phyloP scores from a whole-genome alignment of 2,797 vertebrate species.

The Phoebastria nigripes region DNA sequence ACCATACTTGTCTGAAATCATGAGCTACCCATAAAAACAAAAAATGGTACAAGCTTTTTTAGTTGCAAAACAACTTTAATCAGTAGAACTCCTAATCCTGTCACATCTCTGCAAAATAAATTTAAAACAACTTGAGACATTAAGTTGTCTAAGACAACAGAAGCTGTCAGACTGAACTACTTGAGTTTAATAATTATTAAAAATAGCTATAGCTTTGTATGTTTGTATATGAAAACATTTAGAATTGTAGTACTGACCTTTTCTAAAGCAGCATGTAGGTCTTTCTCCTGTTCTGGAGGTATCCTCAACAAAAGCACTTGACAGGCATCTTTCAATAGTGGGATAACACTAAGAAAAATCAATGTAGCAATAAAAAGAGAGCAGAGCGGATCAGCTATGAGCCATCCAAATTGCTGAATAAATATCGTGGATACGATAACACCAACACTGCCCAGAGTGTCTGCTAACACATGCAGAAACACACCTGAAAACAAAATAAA shows the following conservation, averaged over 20 bases:
- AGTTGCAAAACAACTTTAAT: background rate
- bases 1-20: background rate
- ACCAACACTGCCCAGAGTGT: conserved; percentile 95
- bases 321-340: conserved; percentile 92
- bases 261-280: conserved; percentile 87
- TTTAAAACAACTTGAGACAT: background rate
- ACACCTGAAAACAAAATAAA: conserved; percentile 82
- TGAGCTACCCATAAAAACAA: background rate
- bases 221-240: background rate
- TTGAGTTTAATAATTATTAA: background rate
- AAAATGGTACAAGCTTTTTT: background rate
- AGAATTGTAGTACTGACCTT: conserved; percentile 79
- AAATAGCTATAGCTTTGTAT: background rate
- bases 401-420: conserved; percentile 97
- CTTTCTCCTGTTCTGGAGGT: conserved; percentile 90
- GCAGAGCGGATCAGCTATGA: conserved; percentile 96
- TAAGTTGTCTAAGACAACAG: background rate
- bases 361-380: conserved; percentile 94
- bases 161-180: background rate
- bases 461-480: conserved; percentile 93
- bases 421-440: conserved; percentile 96
- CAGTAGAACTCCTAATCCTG: background rate
- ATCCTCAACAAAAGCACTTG: conserved; percentile 90
- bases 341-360: conserved; percentile 97
- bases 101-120: background rate